Base-by-base conservation (phyloP, 2,888 invertebrate species). In the Augiades crinisus region DNA sequence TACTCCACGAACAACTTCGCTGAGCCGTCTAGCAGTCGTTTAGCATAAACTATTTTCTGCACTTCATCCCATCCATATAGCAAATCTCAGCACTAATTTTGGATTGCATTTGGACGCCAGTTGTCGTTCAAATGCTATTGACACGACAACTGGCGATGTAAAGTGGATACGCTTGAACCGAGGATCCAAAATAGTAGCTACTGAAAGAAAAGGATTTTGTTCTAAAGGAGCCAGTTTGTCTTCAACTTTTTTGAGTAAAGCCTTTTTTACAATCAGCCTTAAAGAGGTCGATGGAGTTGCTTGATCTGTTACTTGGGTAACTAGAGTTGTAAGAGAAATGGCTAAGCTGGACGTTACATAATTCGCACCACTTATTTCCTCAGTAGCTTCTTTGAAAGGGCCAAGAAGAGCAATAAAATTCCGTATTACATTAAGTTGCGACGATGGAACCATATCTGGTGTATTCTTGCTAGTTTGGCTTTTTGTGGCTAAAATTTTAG, bases 321-420 rank as follows among this genome's bases (percentile, higher is more conserved):
- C 14, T 47, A 55, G 52, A 52, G 43, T 52, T 14, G 52, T 52
- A 31, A 55, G 17, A 43, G 52, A 44, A 52, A 52, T 55, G 19
- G 37, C 52, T 55, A 55, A 47, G 47, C 55, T 55, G 33, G 38
- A 38, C 33, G 38, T 55, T 16, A 55, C 55, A 45, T 47, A 45
- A 38, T 52, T 40, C 37, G 50, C 55, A 44, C 51, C 47, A 31
- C 47, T 51, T 13, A 55, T 43, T 7, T 47, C 47, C 30, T 47
- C 37, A 10, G 21, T 37, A 12, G 14, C 31, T 33, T 33, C 31
- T 31, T 54, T 54, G 47, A 49, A 54, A 36, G 53, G 65, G 22
- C 33, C 46, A 60, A 67, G 63, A 53, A 63, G 47, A 19, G 36
- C 40, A 44, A 65, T 57, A 5, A 68, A 34, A 30, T 64, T 62